Evolutionary conservation across 2,113 vertebrate genomes (phyloP).

Genomic region (Entomyzon cyanotis): DNA sequence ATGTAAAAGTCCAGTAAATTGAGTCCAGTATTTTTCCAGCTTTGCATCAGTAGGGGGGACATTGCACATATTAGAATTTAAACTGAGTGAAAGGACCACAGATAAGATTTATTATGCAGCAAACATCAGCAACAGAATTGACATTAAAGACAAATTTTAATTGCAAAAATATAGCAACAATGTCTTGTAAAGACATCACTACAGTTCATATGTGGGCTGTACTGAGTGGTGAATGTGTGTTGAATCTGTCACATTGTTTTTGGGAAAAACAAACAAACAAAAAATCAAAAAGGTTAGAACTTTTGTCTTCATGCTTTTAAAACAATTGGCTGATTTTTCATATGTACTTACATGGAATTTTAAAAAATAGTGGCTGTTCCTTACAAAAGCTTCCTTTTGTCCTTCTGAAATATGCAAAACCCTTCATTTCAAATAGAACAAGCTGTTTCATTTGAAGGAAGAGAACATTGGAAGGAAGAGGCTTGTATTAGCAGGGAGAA

Average conservation of each 20-base stretch:
- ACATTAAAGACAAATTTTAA: slow-evolving; percentile 6
- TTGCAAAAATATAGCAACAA: neutral
- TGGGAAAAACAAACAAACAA: neutral
- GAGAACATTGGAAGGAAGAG: neutral
- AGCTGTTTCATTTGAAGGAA: neutral
- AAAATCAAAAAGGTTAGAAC: neutral
- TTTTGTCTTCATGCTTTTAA: neutral
- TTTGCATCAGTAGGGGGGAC: neutral
- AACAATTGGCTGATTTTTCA: neutral
- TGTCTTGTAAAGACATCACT: neutral
- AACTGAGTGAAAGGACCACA: neutral
- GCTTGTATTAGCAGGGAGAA: neutral
- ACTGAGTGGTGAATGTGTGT: neutral
- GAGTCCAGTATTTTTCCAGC: neutral
- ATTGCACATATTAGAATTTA: neutral
- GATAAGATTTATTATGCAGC: neutral
- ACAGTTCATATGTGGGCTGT: neutral
- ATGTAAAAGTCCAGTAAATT: neutral
- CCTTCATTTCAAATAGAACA: slow-evolving; percentile 4
- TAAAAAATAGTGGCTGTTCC: neutral
- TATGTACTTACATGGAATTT: neutral
- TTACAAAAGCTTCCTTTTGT: neutral
- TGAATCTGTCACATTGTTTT: neutral
- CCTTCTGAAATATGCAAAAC: neutral
- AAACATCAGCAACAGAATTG: neutral